Conservation (phyloP, 2,797 vertebrate genomes). For the Cryptoprocta ferox region DNA sequence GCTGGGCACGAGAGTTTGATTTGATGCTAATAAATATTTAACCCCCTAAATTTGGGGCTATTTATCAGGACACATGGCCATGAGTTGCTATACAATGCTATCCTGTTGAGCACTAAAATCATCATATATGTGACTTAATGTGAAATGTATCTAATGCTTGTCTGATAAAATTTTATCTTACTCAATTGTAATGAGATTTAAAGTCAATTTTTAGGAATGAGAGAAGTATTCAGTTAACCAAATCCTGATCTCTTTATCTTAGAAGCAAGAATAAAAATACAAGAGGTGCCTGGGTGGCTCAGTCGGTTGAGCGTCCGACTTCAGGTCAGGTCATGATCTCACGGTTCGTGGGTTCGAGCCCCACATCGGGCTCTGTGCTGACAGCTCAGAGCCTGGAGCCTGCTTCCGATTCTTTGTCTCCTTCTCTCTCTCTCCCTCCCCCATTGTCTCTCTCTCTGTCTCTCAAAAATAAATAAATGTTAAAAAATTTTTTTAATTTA, state of each 20-base stretch:
- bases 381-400: too few species aligned
- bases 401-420: too few species aligned
- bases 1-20: background rate
- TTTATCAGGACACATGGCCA: background rate
- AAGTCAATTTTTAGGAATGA: constrained; percentile 40
- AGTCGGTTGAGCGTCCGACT: too few species aligned
- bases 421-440: too few species aligned
- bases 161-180: constrained; percentile 45
- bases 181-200: background rate
- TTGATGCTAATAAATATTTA: constrained; percentile 12
- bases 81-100: background rate
- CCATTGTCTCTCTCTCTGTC: too few species aligned
- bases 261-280: constrained; percentile 33
- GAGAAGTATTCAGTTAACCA: background rate
- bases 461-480: too few species aligned
- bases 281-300: too few species aligned
- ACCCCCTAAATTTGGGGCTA: background rate
- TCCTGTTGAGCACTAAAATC: background rate
- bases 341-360: too few species aligned
- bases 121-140: background rate
- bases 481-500: too few species aligned
- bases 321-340: too few species aligned
- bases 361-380: too few species aligned
- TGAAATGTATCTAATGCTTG: background rate
- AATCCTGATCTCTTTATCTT: constrained; percentile 19